These are phyloP conservation scores for Pardosa pseudoannulata DNA, from an alignment of 2,888 invertebrate genomes.

Conservation along the genomic window DNA sequence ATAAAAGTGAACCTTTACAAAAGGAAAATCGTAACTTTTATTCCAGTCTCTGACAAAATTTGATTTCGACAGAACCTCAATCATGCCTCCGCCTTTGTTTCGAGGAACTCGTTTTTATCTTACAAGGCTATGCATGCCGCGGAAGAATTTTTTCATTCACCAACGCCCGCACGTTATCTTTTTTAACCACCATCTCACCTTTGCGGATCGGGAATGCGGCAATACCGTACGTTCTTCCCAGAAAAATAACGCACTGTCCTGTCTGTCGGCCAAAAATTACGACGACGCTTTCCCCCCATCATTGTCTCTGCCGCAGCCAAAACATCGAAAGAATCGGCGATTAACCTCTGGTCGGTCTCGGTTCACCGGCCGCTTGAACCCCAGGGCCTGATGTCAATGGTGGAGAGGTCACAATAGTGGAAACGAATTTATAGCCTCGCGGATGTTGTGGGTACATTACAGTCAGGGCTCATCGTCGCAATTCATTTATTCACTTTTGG, in stretches of 20 bases:
- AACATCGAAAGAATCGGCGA: slow-evolving; percentile 31
- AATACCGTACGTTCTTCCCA: slow-evolving; percentile 19
- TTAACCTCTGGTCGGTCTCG: slow-evolving; percentile 51
- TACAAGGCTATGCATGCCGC: too few relatives aligned
- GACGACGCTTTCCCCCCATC: neutral
- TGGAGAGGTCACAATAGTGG: slow-evolving; percentile 52
- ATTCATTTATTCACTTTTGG: neutral
- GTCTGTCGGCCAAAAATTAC: slow-evolving; percentile 25
- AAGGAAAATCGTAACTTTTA: too few relatives aligned
- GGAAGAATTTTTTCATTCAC: too few relatives aligned
- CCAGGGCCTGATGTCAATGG: slow-evolving; percentile 42
- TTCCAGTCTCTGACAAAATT: too few relatives aligned
- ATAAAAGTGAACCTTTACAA: too few relatives aligned
- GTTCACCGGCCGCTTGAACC: slow-evolving; percentile 39
- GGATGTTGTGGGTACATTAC: slow-evolving; percentile 3
- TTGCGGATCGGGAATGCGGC: neutral
- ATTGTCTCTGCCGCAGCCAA: slow-evolving; percentile 40
- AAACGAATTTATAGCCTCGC: slow-evolving; percentile 47
- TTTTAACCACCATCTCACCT: too few relatives aligned
- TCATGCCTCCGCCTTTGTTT: too few relatives aligned
- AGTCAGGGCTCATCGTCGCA: neutral
- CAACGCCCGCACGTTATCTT: too few relatives aligned
- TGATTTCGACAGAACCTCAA: too few relatives aligned
- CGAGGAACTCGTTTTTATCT: too few relatives aligned
- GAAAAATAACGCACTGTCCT: slow-evolving; percentile 31